Percentiles rank a stretch among this genome's conserved stretches.
These are phyloP conservation scores for Leptopilina boulardi DNA, from an alignment of 1,140 invertebrate species.

Conservation along the genomic window DNA sequence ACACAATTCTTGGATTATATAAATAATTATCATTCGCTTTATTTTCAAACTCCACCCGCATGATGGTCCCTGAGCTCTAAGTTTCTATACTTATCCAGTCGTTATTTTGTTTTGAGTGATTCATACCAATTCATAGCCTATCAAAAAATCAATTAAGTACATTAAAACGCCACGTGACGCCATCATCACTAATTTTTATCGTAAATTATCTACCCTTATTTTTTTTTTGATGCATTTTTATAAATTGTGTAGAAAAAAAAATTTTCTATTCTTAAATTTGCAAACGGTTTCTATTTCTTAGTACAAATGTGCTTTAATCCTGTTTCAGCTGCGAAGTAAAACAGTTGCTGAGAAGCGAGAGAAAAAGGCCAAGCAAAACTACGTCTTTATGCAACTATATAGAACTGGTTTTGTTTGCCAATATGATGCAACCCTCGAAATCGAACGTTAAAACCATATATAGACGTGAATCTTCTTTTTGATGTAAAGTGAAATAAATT, in stretches of 20 bases:
- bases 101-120: constrained; percentile 56
- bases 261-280: neutral
- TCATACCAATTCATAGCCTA: constrained; percentile 61
- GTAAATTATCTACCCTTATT: constrained; percentile 26
- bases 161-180: constrained; percentile 52
- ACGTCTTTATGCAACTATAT: neutral
- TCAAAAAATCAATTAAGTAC: constrained; percentile 64
- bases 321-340: neutral
- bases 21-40: too few species aligned
- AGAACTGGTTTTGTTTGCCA: constrained; percentile 20
- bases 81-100: constrained; percentile 54
- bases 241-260: neutral
- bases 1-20: too few species aligned
- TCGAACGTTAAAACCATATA: neutral
- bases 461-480: neutral
- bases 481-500: neutral
- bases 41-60: constrained; percentile 57
- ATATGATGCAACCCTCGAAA: neutral
- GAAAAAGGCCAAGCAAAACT: neutral
- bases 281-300: neutral
- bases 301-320: neutral
- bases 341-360: neutral
- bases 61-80: constrained; percentile 48
- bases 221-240: neutral
- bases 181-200: constrained; percentile 44